phyloP scores from a whole-genome alignment of 2,888 invertebrate species.

The Pteria penguin region DNA sequence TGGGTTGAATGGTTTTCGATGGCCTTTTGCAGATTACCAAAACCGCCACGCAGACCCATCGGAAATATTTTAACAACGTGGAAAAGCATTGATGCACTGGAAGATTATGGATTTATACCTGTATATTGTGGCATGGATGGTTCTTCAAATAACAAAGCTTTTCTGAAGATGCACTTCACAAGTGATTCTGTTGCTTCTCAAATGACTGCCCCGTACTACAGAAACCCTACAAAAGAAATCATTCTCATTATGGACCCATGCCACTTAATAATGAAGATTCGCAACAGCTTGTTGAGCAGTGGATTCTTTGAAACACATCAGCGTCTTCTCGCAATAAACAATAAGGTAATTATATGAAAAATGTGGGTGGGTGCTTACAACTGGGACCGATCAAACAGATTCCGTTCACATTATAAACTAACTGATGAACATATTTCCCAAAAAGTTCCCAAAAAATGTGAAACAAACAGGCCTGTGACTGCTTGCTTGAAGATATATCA shows the following conservation, averaged over 20 bases:
- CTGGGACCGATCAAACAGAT: slow-evolving; percentile 19
- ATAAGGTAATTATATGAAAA: slow-evolving; percentile 8
- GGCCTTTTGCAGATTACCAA: slow-evolving; percentile 12
- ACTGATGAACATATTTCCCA: slow-evolving; percentile 12
- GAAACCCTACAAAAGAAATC: slow-evolving; percentile 11
- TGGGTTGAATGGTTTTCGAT: slow-evolving; percentile 24
- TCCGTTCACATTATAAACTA: background rate
- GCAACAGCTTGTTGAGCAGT: slow-evolving; percentile 24
- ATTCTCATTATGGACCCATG: slow-evolving; percentile 36
- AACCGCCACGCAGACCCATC: slow-evolving; percentile 10
- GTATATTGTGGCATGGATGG: slow-evolving; percentile 25
- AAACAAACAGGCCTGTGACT: slow-evolving; percentile 14
- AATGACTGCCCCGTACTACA: slow-evolving; percentile 24
- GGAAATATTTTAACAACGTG: slow-evolving; percentile 26
- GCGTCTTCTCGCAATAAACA: slow-evolving; percentile 14
- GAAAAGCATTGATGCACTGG: slow-evolving; percentile 12
- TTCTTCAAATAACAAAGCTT: slow-evolving; percentile 25
- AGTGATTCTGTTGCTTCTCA: slow-evolving; percentile 3
- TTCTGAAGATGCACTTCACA: slow-evolving; percentile 34
- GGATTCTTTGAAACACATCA: slow-evolving; percentile 7
- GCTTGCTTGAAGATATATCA: slow-evolving; percentile 1
- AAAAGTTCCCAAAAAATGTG: slow-evolving; percentile 29
- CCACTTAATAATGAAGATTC: slow-evolving; percentile 27
- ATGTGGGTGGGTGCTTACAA: slow-evolving; percentile 27
- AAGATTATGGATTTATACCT: slow-evolving; percentile 6